Conservation (phyloP, 92 coral and sea anemone genomes). For the Epizoanthus scotinus region DNA sequence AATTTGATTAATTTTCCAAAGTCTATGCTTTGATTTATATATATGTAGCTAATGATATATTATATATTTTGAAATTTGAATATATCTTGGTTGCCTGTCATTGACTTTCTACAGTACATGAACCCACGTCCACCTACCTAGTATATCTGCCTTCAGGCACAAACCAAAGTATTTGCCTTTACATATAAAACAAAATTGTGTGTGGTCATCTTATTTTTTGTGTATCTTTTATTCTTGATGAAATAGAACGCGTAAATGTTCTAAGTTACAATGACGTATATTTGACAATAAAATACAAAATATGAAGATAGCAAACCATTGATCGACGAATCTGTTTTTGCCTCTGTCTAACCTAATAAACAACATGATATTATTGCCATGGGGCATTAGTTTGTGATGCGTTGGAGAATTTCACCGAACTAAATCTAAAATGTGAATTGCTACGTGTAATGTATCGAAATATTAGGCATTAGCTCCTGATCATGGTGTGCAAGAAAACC, state of each 20-base stretch:
- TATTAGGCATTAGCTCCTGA: too few species aligned
- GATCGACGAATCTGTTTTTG: neutral
- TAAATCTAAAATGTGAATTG: neutral
- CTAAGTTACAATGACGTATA: constrained; percentile 18
- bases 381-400: too few species aligned
- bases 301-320: neutral
- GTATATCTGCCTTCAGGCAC: too few species aligned
- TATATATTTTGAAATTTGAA: too few species aligned
- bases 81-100: too few species aligned
- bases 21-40: too few species aligned
- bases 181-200: neutral
- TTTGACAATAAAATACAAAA: neutral
- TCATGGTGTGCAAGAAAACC: neutral
- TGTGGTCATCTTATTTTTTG: neutral
- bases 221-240: neutral
- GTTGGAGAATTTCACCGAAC: neutral
- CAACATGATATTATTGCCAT: neutral
- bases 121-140: too few species aligned
- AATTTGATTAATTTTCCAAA: too few species aligned
- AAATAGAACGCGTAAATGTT: constrained; percentile 22
- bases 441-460: neutral
- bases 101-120: too few species aligned
- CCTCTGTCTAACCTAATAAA: too few species aligned
- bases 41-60: too few species aligned
- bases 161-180: constrained; percentile 1